phyloP scores from a whole-genome alignment of 2,113 vertebrate species.

The Orycteropus afer region DNA sequence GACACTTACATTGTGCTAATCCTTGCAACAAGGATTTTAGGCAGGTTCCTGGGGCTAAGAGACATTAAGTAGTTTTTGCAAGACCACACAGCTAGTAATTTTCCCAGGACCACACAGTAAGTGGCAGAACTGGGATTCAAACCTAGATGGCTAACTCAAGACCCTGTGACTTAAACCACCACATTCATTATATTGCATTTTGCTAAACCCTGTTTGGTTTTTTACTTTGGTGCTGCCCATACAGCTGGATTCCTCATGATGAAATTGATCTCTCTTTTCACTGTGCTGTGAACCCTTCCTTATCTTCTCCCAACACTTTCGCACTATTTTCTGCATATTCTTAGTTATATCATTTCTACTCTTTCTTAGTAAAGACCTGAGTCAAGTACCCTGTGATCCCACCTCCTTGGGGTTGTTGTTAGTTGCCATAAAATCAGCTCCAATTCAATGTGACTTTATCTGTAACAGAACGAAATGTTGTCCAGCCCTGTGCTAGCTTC shows the following conservation, averaged over 20 bases:
- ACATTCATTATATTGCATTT: neutral
- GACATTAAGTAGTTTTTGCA: neutral
- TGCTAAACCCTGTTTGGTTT: neutral
- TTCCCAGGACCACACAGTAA: constrained; percentile 19
- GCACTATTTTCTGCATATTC: neutral
- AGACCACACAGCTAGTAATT: neutral
- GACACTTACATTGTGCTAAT: neutral
- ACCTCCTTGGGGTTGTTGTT: neutral
- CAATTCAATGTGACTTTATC: neutral
- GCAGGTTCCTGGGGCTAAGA: neutral
- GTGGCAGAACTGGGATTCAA: neutral
- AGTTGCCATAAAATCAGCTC: neutral
- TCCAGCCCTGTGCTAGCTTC: neutral
- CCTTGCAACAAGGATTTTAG: constrained; percentile 4
- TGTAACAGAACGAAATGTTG: neutral
- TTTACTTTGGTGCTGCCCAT: too few relatives aligned
- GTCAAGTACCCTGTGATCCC: neutral
- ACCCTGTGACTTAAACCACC: neutral
- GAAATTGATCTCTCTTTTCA: neutral
- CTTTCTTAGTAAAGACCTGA: constrained; percentile 8
- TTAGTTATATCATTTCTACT: neutral
- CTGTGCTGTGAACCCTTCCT: neutral
- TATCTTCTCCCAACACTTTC: neutral
- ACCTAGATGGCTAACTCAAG: neutral
- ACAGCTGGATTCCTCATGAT: neutral